These are phyloP conservation scores for Xenentodon cancila DNA, from an alignment of 2,797 vertebrate species.

Conservation along the genomic window DNA sequence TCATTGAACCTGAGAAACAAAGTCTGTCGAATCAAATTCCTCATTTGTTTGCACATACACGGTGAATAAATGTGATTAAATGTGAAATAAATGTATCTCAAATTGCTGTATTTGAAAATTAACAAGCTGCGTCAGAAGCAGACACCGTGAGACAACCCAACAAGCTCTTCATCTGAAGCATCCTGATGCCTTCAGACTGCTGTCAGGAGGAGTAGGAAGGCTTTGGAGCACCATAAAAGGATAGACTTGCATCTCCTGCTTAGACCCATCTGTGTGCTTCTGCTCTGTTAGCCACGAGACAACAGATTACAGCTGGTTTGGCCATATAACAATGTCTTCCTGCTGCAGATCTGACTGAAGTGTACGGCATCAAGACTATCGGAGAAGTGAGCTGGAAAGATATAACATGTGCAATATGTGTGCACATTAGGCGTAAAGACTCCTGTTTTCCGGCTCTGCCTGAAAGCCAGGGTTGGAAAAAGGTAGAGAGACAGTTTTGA, in stretches of 20 bases:
- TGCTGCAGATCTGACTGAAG: conserved; percentile 36
- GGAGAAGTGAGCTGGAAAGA: conserved; percentile 27
- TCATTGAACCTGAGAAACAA: no score
- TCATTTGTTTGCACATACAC: no score
- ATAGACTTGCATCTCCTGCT: conserved; percentile 16
- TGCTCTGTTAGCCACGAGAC: conserved; percentile 53
- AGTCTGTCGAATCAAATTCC: no score
- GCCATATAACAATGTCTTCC: conserved; percentile 33
- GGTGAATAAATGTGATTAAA: no score
- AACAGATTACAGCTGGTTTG: conserved; percentile 51
- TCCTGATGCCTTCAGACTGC: conserved; percentile 13
- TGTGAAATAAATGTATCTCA: background rate
- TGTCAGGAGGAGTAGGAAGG: conserved; percentile 9
- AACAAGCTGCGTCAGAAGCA: conserved; percentile 2
- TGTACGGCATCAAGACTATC: conserved; percentile 23
- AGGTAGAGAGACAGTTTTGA: conserved; percentile 9
- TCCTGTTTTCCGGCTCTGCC: conserved; percentile 7
- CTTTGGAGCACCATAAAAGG: conserved; percentile 13
- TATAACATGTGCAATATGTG: conserved; percentile 16
- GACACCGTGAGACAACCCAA: conserved; percentile 17
- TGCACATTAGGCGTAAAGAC: conserved; percentile 16
- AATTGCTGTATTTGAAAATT: conserved; percentile 1
- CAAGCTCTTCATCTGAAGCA: conserved; percentile 14
- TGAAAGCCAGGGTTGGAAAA: conserved; percentile 23
- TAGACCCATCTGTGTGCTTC: conserved; percentile 55